A percentile compares a stretch with the other conserved stretches of the same genome.
These are phyloP conservation scores for Peromyscus polionotus DNA, from an alignment of 2,113 vertebrate genomes.

Conservation along the genomic window DNA sequence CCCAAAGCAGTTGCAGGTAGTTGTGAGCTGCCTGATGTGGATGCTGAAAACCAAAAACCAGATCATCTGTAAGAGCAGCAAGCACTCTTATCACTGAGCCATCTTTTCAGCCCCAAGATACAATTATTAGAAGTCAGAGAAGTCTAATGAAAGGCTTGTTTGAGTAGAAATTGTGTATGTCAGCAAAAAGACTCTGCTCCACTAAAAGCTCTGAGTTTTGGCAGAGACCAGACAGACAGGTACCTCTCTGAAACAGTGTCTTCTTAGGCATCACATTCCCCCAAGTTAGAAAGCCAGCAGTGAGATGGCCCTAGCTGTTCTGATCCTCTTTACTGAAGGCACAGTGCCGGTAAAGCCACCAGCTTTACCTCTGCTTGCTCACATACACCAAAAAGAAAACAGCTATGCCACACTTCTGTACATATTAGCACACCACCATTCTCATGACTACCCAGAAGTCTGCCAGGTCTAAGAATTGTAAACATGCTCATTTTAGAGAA, in stretches of 20 bases:
- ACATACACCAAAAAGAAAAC: background rate
- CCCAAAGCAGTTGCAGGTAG: background rate
- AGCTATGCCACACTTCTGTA: background rate
- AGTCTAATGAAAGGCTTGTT: background rate
- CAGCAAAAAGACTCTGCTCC: background rate
- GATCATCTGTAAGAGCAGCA: background rate
- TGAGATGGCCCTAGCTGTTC: background rate
- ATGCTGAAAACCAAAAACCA: background rate
- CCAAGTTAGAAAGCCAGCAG: background rate
- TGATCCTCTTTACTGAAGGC: background rate
- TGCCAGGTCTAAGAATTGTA: background rate
- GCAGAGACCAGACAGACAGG: background rate
- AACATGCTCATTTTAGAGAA: background rate
- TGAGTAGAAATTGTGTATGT: background rate
- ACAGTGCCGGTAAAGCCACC: background rate
- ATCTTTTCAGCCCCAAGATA: background rate
- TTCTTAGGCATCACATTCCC: background rate
- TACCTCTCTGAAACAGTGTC: conserved; percentile 23
- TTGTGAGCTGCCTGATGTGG: background rate
- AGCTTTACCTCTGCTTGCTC: background rate
- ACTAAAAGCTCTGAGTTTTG: conserved; percentile 33
- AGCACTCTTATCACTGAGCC: background rate
- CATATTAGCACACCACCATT: background rate
- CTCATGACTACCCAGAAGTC: background rate
- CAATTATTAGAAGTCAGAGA: background rate